Conservation (phyloP, 2,797 vertebrate species). For the Scolopax bukidnonensis region DNA sequence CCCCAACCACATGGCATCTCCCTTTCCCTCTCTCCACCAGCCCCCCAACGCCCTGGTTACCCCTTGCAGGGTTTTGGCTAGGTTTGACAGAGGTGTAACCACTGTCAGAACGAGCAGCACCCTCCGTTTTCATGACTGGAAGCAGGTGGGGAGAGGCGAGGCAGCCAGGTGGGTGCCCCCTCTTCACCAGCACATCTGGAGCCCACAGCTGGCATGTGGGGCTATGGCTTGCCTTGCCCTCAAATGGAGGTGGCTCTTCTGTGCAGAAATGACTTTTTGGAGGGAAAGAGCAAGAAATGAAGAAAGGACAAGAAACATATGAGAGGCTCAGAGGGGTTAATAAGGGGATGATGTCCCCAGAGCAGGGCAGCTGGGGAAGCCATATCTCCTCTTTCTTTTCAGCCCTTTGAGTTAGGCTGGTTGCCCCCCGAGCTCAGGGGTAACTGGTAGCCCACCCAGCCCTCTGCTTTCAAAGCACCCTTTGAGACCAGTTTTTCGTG, state of each 20-base stretch:
- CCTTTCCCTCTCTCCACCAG: neutral
- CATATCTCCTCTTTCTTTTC: neutral
- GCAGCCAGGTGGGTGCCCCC: neutral
- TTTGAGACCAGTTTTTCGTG: accelerated
- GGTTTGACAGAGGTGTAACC: neutral
- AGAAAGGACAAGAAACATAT: neutral
- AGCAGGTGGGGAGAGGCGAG: neutral
- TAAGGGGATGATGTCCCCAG: neutral
- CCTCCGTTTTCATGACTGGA: accelerated
- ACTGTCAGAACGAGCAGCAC: neutral
- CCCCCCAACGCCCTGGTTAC: too few relatives aligned
- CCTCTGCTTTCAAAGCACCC: neutral
- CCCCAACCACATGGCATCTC: accelerated
- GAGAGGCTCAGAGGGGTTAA: accelerated
- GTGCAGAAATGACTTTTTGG: neutral
- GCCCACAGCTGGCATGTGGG: neutral
- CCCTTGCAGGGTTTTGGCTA: accelerated
- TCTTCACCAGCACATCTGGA: neutral
- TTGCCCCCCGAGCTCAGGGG: accelerated
- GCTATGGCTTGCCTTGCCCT: neutral
- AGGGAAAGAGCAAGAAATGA: neutral
- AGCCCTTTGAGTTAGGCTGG: neutral
- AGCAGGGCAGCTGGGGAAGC: neutral
- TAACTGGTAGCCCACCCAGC: neutral
- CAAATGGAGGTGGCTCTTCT: neutral